Base-by-base conservation (phyloP, 2,113 vertebrate genomes). In the Heterotis niloticus region DNA sequence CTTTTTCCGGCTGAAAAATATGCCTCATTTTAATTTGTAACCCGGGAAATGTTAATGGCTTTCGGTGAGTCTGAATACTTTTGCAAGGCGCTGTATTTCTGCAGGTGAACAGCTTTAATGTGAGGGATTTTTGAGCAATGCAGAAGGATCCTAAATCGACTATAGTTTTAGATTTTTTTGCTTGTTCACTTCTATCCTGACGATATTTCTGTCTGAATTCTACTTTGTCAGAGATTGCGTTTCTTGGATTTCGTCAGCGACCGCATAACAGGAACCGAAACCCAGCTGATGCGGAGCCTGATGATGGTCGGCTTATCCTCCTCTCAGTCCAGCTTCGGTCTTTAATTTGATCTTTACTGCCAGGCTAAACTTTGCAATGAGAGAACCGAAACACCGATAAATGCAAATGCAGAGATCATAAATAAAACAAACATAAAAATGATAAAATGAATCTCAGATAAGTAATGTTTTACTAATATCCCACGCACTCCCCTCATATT, bases 21-120 rank as follows among this genome's bases (percentile, higher is more conserved):
- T n/a, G n/a, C n/a, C n/a, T n/a, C n/a, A n/a, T n/a, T n/a, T n/a
- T 44, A 44, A 44, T 44, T 44, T 44, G 2, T 44, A 44, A 44
- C 34, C 34, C 34, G 7, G 7, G 34, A n/a, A n/a, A n/a, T n/a
- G n/a, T n/a, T n/a, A n/a, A n/a, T n/a, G n/a, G n/a, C n/a, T n/a
- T n/a, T n/a, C 34, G 34, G 7, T 44, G 34, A 44, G 34, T 44
- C 34, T 44, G 34, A 44, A 44, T 44, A 44, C 34, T 44, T 44
- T 44, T 44, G 7, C 7, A 44, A 44, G 34, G 34, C 34, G 2
- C 34, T 44, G 3, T 44, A 44, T 44, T 44, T 44, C 34, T 44
- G 34, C 34, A 44, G 82, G 79, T 80, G 18, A 85, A 80, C 77
- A 79, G 62, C 44, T 81, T 79, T 17, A 81, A 71, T 54, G 10